Base-by-base conservation (phyloP, 2,113 vertebrate species). In the Andinoacara biseriatus region DNA sequence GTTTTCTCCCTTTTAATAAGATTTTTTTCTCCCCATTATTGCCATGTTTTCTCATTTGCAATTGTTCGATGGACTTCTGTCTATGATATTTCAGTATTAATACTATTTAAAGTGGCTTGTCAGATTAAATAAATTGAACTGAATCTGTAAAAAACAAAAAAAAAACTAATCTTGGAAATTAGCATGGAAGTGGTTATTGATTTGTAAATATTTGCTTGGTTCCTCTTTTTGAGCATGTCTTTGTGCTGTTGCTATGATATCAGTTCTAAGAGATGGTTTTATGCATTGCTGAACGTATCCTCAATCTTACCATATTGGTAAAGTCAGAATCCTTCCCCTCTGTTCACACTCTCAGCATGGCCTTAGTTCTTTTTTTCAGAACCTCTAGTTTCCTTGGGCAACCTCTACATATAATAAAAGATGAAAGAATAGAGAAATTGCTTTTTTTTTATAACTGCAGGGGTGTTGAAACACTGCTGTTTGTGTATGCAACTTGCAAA, bases 161-260 rank as follows among this genome's bases (percentile, higher is more conserved):
- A 35, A 35, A 33, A 49, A 29, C 65, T 69, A 11, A 72, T 52
- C 65, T 72, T 31, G 65, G 49, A 72, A 52, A 43, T 31, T 52
- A 18, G 2, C 15, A 52, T 14, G 65, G 10, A 31, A 52, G 10
- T 20, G 46, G 26, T 26, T 78, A 81, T 82, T 76, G 67, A 86
- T 89, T 58, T 65, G 15, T n/a, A 6, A 8, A 54, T 24, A 18
- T 81, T 83, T 26, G 31, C 9, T 60, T 85, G 35, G 49, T 82
- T 72, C 17, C 63, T 31, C 38, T 57, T 76, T 83, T 83, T 78
- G 14, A 63, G 76, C 26, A 69, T 60, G 9, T 74, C 61, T 87
- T 67, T 81, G 20, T 89, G 69, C 79, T 67, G 89, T 93, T 94
- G 58, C 91, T 86, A 91, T 90, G 90, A 87, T 82, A 81, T 20